Percentiles rank a stretch among this genome's conserved stretches.
phyloP scores from a whole-genome alignment of 2,113 vertebrate species.

The Coracopsis vasa region DNA sequence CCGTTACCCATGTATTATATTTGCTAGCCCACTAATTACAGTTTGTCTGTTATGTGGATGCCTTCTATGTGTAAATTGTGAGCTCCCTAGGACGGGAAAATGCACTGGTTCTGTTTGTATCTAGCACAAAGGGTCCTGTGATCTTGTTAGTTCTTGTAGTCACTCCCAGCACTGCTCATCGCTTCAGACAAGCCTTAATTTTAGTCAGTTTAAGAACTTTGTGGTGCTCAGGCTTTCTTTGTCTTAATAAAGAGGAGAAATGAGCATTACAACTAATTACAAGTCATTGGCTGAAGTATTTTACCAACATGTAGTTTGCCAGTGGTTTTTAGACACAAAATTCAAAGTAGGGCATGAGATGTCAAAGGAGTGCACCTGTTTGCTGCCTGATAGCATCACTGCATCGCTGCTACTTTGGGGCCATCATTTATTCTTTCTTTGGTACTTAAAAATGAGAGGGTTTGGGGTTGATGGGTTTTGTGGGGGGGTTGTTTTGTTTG shows the following conservation, averaged over 20 bases:
- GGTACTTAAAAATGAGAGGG: neutral
- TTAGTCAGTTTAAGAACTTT: neutral
- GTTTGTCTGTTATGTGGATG: neutral
- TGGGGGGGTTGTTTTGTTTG: neutral
- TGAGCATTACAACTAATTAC: neutral
- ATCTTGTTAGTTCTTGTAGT: neutral
- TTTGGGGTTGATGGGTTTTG: neutral
- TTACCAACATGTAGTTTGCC: neutral
- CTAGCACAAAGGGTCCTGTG: neutral
- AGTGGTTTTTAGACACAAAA: neutral
- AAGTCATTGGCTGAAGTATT: neutral
- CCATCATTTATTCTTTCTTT: neutral
- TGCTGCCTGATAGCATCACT: neutral
- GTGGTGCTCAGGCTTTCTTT: neutral
- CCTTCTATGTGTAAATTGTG: neutral
- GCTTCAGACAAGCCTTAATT: neutral
- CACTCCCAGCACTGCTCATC: neutral
- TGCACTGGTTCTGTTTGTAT: neutral
- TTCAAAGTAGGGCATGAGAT: neutral
- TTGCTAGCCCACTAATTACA: slow-evolving; percentile 1
- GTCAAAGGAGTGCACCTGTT: neutral
- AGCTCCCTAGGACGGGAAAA: neutral
- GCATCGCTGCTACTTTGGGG: neutral
- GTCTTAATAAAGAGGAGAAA: neutral
- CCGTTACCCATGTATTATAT: neutral